Evolutionary conservation across 2,113 vertebrate genomes (phyloP).

Genomic region (Perccottus glenii): DNA sequence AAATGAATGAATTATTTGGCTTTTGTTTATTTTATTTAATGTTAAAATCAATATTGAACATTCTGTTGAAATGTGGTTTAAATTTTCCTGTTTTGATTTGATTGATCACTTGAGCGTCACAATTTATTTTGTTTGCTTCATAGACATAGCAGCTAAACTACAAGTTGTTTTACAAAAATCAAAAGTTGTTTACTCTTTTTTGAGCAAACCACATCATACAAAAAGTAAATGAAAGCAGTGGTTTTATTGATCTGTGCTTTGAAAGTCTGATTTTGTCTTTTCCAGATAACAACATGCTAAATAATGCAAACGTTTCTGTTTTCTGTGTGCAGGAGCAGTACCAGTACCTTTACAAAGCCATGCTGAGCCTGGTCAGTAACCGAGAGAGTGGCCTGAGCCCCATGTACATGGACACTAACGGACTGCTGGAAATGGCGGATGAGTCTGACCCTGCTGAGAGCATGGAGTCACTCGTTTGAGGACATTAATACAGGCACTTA

Average conservation of each 20-base stretch:
- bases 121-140: background rate
- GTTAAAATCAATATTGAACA: too few relatives aligned
- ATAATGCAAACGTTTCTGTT: slow-evolving; percentile 36
- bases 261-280: too few relatives aligned
- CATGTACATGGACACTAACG: slow-evolving; percentile 90
- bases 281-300: background rate
- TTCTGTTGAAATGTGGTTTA: background rate
- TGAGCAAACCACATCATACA: slow-evolving; percentile 1
- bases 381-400: slow-evolving; percentile 88
- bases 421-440: slow-evolving; percentile 86
- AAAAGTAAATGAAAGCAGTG: background rate
- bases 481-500: slow-evolving; percentile 64
- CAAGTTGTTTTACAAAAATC: slow-evolving; percentile 1
- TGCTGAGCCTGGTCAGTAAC: slow-evolving; percentile 96
- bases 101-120: background rate
- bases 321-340: slow-evolving; percentile 88
- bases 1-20: too few relatives aligned
- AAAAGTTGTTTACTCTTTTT: slow-evolving; percentile 8
- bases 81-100: background rate
- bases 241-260: background rate
- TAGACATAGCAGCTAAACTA: background rate
- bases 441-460: slow-evolving; percentile 98
- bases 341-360: slow-evolving; percentile 99
- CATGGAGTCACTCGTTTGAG: slow-evolving; percentile 99
- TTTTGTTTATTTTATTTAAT: too few relatives aligned